Base-by-base conservation (phyloP, 2,888 invertebrate genomes). In the Notocelia uddmanniana region DNA sequence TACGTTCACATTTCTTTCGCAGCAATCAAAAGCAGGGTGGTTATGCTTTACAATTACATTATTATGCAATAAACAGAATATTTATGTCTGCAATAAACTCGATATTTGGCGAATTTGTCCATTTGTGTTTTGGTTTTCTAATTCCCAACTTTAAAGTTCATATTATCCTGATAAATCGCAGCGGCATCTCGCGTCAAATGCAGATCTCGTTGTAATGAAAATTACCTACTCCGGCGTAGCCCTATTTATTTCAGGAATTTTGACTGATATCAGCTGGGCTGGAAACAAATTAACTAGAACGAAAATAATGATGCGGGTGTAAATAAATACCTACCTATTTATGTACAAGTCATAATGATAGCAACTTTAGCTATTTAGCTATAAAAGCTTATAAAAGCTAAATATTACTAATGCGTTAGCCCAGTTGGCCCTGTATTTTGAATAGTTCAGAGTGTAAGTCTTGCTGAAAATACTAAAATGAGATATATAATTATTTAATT, bases 191-290 rank as follows among this genome's bases (percentile, higher is more conserved):
- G n/a, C n/a, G 41, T 64, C 64, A 58, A 70, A 70, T 50, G 23
- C 64, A 64, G 64, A 57, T 13, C 50, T 57, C 59, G n/a, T 8
- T 59, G 52, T 23, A 54, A 45, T 21, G 48, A 54, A 21, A 54
- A 59, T 60, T 34, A 45, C 45, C 45, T 45, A 71, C 54, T 55
- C 26, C 11, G 62, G 54, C 48, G 37, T 19, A 9, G 64, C 45
- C 60, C 54, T 62, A 52, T 41, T 73, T 45, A 64, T 64, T 66
- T 54, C 34, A 69, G 34, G 57, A 59, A 73, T 73, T 60, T 54
- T 31, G 60, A 21, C 31, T 59, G 66, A 64, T 41, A 67, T 59
- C 26, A 19, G 6, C 34, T 31, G 71, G 15, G 45, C 52, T 21
- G 66, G 52, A 21, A 54, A 54, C 26, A 54, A 67, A 58, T 71